These are phyloP conservation scores for Gila robusta DNA, from an alignment of 2,797 vertebrate species.

Conservation along the genomic window DNA sequence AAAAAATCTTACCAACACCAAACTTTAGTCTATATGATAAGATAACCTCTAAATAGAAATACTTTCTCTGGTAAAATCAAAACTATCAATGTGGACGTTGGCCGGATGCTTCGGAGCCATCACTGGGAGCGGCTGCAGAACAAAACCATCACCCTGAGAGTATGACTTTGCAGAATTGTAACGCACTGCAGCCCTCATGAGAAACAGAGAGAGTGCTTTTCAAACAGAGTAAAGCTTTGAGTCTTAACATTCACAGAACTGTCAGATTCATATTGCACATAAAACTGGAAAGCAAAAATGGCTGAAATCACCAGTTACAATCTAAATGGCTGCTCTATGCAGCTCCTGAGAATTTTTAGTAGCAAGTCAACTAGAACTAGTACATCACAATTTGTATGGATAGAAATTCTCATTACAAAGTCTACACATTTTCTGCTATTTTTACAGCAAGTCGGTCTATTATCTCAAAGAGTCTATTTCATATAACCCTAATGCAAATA, in stretches of 20 bases:
- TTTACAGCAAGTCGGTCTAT: neutral
- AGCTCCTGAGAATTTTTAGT: neutral
- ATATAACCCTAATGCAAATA: neutral
- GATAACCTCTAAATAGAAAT: slow-evolving; percentile 28
- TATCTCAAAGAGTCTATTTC: neutral
- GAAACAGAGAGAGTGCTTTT: neutral
- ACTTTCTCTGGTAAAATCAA: slow-evolving; percentile 17
- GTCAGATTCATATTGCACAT: neutral
- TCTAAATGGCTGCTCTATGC: neutral
- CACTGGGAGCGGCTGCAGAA: slow-evolving; percentile 27
- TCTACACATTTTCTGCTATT: neutral
- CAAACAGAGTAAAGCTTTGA: neutral
- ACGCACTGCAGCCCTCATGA: slow-evolving; percentile 16
- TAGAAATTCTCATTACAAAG: too few species aligned
- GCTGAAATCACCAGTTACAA: neutral
- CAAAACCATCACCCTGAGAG: neutral
- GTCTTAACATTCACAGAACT: neutral
- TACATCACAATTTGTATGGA: neutral
- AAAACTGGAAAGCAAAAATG: neutral
- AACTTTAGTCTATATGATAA: neutral
- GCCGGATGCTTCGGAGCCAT: neutral
- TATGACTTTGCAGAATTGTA: slow-evolving; percentile 35
- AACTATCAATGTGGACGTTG: neutral
- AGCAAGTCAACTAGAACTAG: neutral
- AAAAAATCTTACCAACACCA: neutral